Conservation (phyloP, 1,140 invertebrate species). For the Drosophila burlai region DNA sequence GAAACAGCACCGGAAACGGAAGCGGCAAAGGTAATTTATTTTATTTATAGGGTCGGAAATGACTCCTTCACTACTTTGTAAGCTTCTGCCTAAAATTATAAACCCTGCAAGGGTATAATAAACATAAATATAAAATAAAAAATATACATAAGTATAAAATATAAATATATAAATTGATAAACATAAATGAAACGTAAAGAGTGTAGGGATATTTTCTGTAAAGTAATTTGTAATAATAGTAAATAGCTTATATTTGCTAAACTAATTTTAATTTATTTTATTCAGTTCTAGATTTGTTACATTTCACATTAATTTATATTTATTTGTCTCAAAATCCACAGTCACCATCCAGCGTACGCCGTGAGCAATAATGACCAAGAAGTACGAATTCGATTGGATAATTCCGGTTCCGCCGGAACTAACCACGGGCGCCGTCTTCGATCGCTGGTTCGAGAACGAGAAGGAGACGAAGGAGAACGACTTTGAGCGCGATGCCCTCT, state of each 20-base stretch:
- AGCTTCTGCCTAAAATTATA: too few species aligned
- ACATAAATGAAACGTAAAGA: too few species aligned
- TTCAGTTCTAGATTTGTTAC: too few species aligned
- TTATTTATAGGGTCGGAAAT: background rate
- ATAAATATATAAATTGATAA: too few species aligned
- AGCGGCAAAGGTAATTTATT: conserved; percentile 18
- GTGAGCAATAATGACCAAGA: conserved; percentile 94
- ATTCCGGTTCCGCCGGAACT: conserved; percentile 95
- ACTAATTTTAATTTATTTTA: background rate
- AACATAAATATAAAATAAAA: too few species aligned
- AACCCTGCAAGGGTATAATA: too few species aligned
- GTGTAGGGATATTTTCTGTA: too few species aligned
- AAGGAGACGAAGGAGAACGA: conserved; percentile 91
- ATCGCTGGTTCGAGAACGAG: conserved; percentile 98
- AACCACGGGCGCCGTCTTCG: conserved; percentile 92
- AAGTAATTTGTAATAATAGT: too few species aligned
- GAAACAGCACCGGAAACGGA: conserved; percentile 21
- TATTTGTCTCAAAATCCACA: background rate
- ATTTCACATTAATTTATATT: background rate
- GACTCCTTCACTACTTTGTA: too few species aligned
- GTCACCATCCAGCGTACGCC: conserved; percentile 5
- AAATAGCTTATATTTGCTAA: too few species aligned
- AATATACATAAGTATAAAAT: too few species aligned
- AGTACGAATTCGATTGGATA: conserved; percentile 99
- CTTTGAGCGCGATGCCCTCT: conserved; percentile 94